These are phyloP conservation scores for Magallana nippona DNA, from an alignment of 2,888 invertebrate species.

Conservation along the genomic window DNA sequence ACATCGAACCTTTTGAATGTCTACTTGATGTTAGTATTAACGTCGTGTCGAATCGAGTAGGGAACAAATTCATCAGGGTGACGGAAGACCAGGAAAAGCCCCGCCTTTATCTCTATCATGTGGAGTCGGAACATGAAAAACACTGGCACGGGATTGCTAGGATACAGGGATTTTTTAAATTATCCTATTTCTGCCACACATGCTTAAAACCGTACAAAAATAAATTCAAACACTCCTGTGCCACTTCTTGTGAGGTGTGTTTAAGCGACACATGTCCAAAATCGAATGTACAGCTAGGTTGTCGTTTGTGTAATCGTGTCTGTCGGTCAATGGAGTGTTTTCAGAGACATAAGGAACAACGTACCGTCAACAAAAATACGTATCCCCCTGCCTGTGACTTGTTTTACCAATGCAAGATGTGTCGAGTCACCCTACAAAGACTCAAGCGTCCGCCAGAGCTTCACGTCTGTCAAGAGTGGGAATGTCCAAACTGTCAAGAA, in stretches of 20 bases:
- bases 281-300: not conserved
- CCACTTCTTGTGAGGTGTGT: not conserved
- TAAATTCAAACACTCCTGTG: not conserved
- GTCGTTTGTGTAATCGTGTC: not conserved
- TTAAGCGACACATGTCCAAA: not conserved
- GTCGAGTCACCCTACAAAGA: not conserved
- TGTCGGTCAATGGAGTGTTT: not conserved
- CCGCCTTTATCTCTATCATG: not conserved
- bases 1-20: constrained; percentile 38
- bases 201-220: not conserved
- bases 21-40: constrained; percentile 34
- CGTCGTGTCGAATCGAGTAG: constrained; percentile 32
- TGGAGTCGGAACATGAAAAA: not conserved
- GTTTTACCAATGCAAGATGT: not conserved
- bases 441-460: not conserved
- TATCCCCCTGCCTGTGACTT: too few relatives aligned
- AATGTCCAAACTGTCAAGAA: not conserved
- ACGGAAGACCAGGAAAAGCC: not conserved
- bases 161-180: not conserved
- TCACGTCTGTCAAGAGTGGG: not conserved
- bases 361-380: not conserved
- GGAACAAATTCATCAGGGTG: constrained; percentile 9
- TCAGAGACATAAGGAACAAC: not conserved
- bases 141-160: not conserved
- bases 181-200: not conserved